phyloP scores from a whole-genome alignment of 2,113 vertebrate species.

The Ochotona curzoniae region DNA sequence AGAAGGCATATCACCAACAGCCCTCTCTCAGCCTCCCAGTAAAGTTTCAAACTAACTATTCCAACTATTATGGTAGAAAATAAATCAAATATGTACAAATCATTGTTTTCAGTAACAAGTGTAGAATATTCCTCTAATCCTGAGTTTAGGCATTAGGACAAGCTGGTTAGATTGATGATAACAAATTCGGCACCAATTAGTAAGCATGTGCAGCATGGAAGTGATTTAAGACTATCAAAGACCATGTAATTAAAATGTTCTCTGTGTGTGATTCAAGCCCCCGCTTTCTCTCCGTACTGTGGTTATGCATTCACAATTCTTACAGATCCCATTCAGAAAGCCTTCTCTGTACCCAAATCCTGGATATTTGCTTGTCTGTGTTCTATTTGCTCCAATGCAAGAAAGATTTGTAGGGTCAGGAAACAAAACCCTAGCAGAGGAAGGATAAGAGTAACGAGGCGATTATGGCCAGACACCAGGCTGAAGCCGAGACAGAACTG shows the following conservation, averaged over 20 bases:
- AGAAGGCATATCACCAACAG: constrained; percentile 23
- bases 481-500: neutral
- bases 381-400: constrained; percentile 14
- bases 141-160: neutral
- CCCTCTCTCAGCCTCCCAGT: neutral
- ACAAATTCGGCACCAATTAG: neutral
- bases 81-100: neutral
- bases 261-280: neutral
- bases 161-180: neutral
- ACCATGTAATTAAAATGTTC: neutral
- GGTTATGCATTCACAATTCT: neutral
- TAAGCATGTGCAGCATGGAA: neutral
- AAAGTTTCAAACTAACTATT: constrained; percentile 25
- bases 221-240: constrained; percentile 5
- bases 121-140: neutral
- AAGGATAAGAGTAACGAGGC: neutral
- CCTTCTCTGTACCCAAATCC: neutral
- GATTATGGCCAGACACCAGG: neutral
- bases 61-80: neutral
- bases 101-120: neutral
- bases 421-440: neutral
- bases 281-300: neutral
- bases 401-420: neutral
- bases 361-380: constrained; percentile 13
- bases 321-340: neutral